Evolutionary conservation across 2,113 vertebrate species (phyloP), one percentile per base, ranked within the genome.

Genomic region (Clarias magur): DNA sequence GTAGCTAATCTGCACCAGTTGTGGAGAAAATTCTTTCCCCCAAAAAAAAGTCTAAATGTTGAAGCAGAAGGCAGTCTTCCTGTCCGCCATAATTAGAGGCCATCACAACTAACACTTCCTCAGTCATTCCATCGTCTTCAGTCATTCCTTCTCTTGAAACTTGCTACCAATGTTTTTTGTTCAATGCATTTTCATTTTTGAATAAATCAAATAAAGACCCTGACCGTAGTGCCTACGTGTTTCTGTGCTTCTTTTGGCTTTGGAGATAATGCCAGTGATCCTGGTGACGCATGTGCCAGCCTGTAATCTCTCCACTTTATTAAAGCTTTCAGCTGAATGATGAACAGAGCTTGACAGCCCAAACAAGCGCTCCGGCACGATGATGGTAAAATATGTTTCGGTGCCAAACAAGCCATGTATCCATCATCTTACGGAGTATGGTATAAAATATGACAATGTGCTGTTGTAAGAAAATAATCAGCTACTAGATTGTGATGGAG

Each of bases 161-260:
- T 48, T 85, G 76, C 54, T 85, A 48, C 72, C 79, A 16, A 68
- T 83, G 84, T 83, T 86, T 57, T 86, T 38, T 86, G 82, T 30
- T 79, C 82, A 30, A 88, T 86, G 60, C 54, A 27, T 81, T 86
- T 85, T 85, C 23, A 34, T 90, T 88, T 86, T 86, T 68, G 34
- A 75, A 62, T 62, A 60, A 85, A 75, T 84, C 23, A 1, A 87
- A 85, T 76, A 27, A 67, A 13, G 38, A 25, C 86, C 80, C 38
- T 63, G 79, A 63, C 59, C 68, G 2, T 80, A 57, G 42, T 5
- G 8, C 15, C n/a, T 63, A 17, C 19, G 17, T 53, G 30, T 42
- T 57, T 81, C 42, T 75, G 54, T 42, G 3, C 38, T 30, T 42
- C 84, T 60, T 13, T 79, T 34, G 57, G 30, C 4, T 63, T 89